Evolutionary conservation across 2,888 invertebrate species (phyloP), one percentile per base, ranked within the genome.

Genomic region (Leucozona laternaria): DNA sequence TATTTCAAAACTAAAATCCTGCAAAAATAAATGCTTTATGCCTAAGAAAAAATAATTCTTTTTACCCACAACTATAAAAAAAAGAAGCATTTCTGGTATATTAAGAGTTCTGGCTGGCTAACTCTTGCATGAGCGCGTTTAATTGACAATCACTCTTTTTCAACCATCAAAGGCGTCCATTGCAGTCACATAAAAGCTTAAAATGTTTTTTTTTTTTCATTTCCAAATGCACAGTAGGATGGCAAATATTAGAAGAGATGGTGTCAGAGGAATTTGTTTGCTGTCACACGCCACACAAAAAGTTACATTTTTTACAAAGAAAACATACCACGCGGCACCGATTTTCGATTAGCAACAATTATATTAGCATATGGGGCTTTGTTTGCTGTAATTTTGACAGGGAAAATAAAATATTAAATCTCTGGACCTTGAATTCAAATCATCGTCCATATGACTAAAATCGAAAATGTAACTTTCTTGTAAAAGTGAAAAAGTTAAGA

Each of bases 141-240:
- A 66, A 66, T 66, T 66, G 64, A 48, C 64, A 66, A 66, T 66
- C 64, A 66, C 20, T 66, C 20, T 66, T 66, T 66, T 48, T 10
- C 48, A 20, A 66, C 31, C 48, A 48, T 48, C 64, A 31, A 48
- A 48, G 20, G 28, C 20, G 31, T 48, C 64, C 31, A 45, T 34
- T 66, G 48, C 64, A 66, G 20, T 60, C 60, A 37, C 60, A 22
- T 60, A 7, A 34, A 60, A 20, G 22, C 4, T n/a, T n/a, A n/a
- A n/a, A n/a, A n/a, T n/a, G 20, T 34, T 57, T 31, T 40, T 20
- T 58, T 3, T 37, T 60, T 60, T 7, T 37, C n/a, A 4, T 37
- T 37, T 40, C 2, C 20, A 22, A 34, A 60, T 22, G 15, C 8
- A 60, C 15, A 15, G 22, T 37, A 37, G 22, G 22, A 60, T 60